phyloP scores from a whole-genome alignment of 1,140 invertebrate species.

The Sinonovacula constricta region DNA sequence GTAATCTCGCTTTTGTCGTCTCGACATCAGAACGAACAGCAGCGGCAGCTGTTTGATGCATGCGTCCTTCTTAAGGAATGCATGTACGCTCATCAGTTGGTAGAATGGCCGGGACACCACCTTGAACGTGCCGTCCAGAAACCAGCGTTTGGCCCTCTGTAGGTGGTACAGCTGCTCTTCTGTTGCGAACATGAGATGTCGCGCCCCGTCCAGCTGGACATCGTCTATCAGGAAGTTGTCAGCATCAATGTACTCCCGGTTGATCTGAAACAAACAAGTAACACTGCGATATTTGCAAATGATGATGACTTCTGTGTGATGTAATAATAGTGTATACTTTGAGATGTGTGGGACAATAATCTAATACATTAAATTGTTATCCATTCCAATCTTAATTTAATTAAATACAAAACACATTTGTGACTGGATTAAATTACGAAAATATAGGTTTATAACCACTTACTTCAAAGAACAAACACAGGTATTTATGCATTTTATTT shows the following conservation, averaged over 20 bases:
- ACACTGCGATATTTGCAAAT: too few relatives aligned
- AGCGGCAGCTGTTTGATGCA: neutral
- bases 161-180: neutral
- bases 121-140: slow-evolving; percentile 15
- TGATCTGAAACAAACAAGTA: neutral
- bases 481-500: too few relatives aligned
- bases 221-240: slow-evolving; percentile 12
- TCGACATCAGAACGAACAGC: slow-evolving; percentile 9
- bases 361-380: too few relatives aligned
- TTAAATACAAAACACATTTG: too few relatives aligned
- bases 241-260: neutral
- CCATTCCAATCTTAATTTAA: too few relatives aligned
- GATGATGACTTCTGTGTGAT: too few relatives aligned
- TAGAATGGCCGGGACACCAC: neutral
- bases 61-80: neutral
- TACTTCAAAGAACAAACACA: too few relatives aligned
- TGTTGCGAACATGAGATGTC: slow-evolving; percentile 14
- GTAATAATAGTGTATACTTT: too few relatives aligned
- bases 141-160: neutral
- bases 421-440: too few relatives aligned
- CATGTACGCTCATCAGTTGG: neutral
- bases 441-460: too few relatives aligned
- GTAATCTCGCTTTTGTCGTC: too few relatives aligned
- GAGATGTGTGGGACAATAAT: too few relatives aligned
- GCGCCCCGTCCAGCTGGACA: neutral